Percentiles rank a stretch among this genome's conserved stretches.
Evolutionary conservation across 2,888 invertebrate genomes (phyloP).

Genomic region (Drosophila demipolita): DNA sequence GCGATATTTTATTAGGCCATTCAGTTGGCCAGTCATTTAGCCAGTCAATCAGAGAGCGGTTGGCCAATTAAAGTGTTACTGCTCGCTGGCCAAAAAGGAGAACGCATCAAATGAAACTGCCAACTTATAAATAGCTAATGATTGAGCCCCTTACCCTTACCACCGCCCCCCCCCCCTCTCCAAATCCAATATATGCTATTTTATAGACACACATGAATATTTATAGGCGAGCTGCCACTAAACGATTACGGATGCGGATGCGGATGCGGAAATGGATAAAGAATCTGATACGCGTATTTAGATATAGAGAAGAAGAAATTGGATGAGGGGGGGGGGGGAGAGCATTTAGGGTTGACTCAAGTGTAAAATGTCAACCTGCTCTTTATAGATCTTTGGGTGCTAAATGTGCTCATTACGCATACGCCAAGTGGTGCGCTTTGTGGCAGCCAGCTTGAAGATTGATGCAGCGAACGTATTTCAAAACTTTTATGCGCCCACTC

Average conservation of each 20-base stretch:
- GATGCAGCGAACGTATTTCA: constrained; percentile 16
- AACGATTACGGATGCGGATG: constrained; percentile 10
- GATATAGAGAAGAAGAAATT: not conserved
- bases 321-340: not conserved
- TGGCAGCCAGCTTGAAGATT: constrained; percentile 25
- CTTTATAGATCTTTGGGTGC: constrained; percentile 23
- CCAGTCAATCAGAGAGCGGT: constrained; percentile 73
- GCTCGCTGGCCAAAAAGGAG: constrained; percentile 54
- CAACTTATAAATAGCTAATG: constrained; percentile 55
- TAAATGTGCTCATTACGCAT: constrained; percentile 47
- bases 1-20: constrained; percentile 73
- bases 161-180: not conserved
- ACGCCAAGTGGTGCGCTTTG: constrained; percentile 38
- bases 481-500: constrained; percentile 33
- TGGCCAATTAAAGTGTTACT: constrained; percentile 75
- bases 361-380: constrained; percentile 17
- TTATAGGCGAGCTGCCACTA: constrained; percentile 19
- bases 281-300: constrained; percentile 8
- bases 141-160: constrained; percentile 44
- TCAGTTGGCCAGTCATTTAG: constrained; percentile 76
- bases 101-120: constrained; percentile 49
- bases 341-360: constrained; percentile 4
- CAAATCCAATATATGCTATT: not conserved
- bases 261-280: not conserved
- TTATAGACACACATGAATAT: constrained; percentile 34